Conservation (phyloP, 1,140 invertebrate species). For the Drosophila fuyamai region DNA sequence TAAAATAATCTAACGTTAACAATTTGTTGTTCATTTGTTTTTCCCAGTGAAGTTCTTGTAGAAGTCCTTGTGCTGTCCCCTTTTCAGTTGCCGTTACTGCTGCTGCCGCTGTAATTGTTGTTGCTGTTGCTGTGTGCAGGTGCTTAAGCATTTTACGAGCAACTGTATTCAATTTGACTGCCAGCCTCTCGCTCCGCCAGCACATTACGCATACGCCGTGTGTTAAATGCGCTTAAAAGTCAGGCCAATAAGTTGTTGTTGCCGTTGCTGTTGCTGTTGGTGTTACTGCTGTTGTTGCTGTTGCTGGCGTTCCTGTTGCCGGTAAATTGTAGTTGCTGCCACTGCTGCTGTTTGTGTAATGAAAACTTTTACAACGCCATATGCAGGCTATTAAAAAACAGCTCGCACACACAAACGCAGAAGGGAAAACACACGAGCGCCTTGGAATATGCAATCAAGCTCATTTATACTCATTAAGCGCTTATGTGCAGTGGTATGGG, state of each 20-base stretch:
- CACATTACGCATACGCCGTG: constrained; percentile 75
- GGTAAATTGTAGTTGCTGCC: constrained; percentile 50
- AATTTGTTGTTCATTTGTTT: background rate
- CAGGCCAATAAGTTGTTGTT: constrained; percentile 77
- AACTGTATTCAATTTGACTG: constrained; percentile 77
- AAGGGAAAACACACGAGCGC: constrained; percentile 28
- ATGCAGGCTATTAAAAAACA: constrained; percentile 81
- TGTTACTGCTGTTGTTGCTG: constrained; percentile 10
- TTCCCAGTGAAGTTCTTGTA: constrained; percentile 21
- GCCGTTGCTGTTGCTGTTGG: constrained; percentile 27
- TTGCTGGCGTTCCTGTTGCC: constrained; percentile 39
- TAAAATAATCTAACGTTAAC: background rate
- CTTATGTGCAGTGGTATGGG: constrained; percentile 60
- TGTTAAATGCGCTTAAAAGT: constrained; percentile 82
- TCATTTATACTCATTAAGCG: constrained; percentile 82
- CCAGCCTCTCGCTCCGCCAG: constrained; percentile 23
- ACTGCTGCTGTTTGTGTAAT: constrained; percentile 76
- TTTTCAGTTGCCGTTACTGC: constrained; percentile 10
- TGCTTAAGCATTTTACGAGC: constrained; percentile 81
- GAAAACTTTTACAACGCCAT: constrained; percentile 83
- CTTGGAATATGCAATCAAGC: constrained; percentile 80
- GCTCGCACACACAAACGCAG: constrained; percentile 36
- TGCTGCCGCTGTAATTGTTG: constrained; percentile 31
- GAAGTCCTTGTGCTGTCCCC: constrained; percentile 38
- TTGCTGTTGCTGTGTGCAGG: constrained; percentile 65